Conservation (phyloP, 2,888 invertebrate species). For the Synergus japonicus region DNA sequence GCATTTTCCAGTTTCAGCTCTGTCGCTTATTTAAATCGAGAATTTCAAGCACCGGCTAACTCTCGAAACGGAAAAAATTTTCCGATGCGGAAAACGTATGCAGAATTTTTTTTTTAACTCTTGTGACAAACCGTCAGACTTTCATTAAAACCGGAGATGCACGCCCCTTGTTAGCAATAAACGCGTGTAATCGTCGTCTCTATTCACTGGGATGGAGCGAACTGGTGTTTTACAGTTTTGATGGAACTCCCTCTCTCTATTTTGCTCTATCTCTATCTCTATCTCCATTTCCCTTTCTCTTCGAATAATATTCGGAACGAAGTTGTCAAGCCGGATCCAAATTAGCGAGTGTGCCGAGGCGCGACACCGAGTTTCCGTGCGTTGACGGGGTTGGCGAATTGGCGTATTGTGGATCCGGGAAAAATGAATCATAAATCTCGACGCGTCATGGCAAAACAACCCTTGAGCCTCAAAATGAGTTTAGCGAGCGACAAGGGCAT, state of each 20-base stretch:
- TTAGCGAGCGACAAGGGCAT: conserved; percentile 45
- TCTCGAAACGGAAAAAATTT: conserved; percentile 5
- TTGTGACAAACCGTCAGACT: conserved; percentile 22
- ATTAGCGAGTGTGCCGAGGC: conserved; percentile 64
- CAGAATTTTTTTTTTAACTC: conserved; percentile 1
- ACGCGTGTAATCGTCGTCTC: conserved; percentile 22
- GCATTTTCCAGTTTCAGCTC: neutral
- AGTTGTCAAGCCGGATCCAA: conserved; percentile 64
- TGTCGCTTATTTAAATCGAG: neutral
- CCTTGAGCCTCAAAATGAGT: conserved; percentile 33
- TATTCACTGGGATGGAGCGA: conserved; percentile 26
- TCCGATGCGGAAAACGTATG: conserved; percentile 15
- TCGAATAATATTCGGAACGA: conserved; percentile 53
- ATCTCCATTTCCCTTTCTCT: conserved; percentile 10
- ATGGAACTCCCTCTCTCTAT: conserved; percentile 42
- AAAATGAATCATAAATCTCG: conserved; percentile 51
- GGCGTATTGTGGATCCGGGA: conserved; percentile 49
- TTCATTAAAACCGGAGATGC: conserved; percentile 35
- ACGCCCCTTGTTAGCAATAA: conserved; percentile 33
- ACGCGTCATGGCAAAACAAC: conserved; percentile 37
- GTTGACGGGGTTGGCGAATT: conserved; percentile 37
- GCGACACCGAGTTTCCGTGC: conserved; percentile 45
- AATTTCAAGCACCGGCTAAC: neutral
- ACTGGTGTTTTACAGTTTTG: conserved; percentile 26
- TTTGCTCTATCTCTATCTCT: conserved; percentile 15